phyloP scores from a whole-genome alignment of 2,113 vertebrate genomes.

The Turdus rufiventris region DNA sequence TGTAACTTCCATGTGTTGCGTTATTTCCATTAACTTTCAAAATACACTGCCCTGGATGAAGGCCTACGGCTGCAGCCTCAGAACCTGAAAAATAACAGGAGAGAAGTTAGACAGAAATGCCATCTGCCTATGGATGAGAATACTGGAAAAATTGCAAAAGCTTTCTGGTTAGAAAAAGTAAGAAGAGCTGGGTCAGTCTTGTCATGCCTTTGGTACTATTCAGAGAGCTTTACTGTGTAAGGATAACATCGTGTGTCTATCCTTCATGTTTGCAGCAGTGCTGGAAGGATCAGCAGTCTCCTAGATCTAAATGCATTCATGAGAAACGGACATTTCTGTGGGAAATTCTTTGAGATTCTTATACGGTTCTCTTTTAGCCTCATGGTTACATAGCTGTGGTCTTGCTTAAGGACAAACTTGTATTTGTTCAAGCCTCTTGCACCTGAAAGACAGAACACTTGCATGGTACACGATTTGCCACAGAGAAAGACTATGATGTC shows the following conservation, averaged over 20 bases:
- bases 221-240: neutral
- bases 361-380: neutral
- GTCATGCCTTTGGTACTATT: neutral
- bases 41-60: slow-evolving; percentile 91
- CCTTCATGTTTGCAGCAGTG: neutral
- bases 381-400: neutral
- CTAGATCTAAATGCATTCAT: neutral
- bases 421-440: neutral
- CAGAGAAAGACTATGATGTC: neutral
- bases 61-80: slow-evolving; percentile 82
- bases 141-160: neutral
- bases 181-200: neutral
- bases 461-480: neutral
- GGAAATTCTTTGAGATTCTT: neutral
- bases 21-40: slow-evolving; percentile 92
- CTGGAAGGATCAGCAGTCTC: neutral
- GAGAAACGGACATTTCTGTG: neutral
- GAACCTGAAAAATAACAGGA: slow-evolving; percentile 74
- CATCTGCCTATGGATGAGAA: neutral
- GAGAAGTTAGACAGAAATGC: neutral
- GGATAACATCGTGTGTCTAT: neutral
- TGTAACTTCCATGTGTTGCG: slow-evolving; percentile 74
- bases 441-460: neutral
- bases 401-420: neutral
- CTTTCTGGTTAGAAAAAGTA: neutral